Conservation (phyloP, 2,888 invertebrate species). For the Zeuzera pyrina region DNA sequence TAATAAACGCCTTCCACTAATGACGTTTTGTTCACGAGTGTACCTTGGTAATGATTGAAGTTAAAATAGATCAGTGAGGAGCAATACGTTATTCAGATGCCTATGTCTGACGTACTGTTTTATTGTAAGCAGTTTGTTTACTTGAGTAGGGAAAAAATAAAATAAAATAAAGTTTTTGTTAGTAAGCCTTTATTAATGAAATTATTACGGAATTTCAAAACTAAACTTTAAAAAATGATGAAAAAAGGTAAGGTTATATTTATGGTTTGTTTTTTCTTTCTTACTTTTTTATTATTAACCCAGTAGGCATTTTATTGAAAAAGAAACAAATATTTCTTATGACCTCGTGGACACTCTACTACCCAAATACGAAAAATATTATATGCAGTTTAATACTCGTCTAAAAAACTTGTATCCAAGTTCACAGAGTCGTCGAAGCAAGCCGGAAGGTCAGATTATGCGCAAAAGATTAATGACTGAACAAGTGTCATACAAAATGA, state of each 20-base stretch:
- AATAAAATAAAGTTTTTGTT: not conserved
- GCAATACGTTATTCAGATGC: constrained; percentile 11
- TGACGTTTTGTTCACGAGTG: constrained; percentile 52
- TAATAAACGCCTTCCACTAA: constrained; percentile 29
- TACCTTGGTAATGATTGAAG: constrained; percentile 17
- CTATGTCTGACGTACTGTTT: no score
- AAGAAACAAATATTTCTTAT: no score
- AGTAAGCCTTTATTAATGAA: not conserved
- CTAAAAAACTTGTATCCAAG: no score
- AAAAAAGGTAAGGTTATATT: not conserved
- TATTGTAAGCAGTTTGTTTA: no score
- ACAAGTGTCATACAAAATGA: constrained; percentile 39
- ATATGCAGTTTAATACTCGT: no score
- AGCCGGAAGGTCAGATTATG: constrained; percentile 40
- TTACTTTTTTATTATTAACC: not conserved
- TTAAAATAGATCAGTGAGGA: constrained; percentile 12
- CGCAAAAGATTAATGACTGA: constrained; percentile 46
- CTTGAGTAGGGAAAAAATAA: not conserved
- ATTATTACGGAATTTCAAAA: not conserved
- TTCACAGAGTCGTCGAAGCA: constrained; percentile 10
- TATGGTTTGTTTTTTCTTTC: not conserved
- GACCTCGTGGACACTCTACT: no score
- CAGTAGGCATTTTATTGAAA: not conserved
- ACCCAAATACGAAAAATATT: no score
- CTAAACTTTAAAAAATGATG: not conserved